phyloP scores from a whole-genome alignment of 2,888 invertebrate genomes.

The Diaphora mendica region DNA sequence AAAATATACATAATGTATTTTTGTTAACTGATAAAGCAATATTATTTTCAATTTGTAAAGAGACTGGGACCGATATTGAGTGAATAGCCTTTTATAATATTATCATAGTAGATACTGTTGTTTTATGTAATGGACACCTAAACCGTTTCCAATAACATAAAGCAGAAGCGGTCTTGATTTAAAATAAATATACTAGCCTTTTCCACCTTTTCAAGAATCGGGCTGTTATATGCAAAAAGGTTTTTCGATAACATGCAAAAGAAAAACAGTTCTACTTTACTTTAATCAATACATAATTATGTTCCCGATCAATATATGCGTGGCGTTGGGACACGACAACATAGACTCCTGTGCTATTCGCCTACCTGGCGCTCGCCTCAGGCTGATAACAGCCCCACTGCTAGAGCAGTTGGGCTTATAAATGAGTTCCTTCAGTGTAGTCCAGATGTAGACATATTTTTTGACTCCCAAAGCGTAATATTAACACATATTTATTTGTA shows the following conservation, averaged over 20 bases:
- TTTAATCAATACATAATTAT: too few relatives aligned
- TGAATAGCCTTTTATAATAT: conserved; percentile 1
- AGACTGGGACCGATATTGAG: background rate
- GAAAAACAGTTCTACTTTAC: too few relatives aligned
- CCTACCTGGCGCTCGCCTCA: too few relatives aligned
- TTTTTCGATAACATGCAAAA: background rate
- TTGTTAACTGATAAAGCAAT: background rate
- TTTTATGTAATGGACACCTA: background rate
- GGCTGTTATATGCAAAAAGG: background rate
- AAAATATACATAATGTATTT: background rate
- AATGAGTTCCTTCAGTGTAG: too few relatives aligned
- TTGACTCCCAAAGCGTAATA: too few relatives aligned
- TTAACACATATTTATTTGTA: too few relatives aligned
- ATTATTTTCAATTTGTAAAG: conserved; percentile 10
- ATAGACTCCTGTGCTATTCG: too few relatives aligned
- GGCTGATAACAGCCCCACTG: too few relatives aligned
- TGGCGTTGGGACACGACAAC: too few relatives aligned
- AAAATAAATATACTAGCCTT: background rate
- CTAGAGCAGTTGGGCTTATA: too few relatives aligned
- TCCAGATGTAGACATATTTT: too few relatives aligned
- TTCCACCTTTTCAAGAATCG: background rate
- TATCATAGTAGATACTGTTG: background rate
- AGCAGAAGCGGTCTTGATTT: background rate
- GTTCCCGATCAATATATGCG: too few relatives aligned
- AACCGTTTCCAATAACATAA: background rate